Base-by-base conservation (phyloP, 1,140 invertebrate genomes). In the Dinoponera quadriceps region DNA sequence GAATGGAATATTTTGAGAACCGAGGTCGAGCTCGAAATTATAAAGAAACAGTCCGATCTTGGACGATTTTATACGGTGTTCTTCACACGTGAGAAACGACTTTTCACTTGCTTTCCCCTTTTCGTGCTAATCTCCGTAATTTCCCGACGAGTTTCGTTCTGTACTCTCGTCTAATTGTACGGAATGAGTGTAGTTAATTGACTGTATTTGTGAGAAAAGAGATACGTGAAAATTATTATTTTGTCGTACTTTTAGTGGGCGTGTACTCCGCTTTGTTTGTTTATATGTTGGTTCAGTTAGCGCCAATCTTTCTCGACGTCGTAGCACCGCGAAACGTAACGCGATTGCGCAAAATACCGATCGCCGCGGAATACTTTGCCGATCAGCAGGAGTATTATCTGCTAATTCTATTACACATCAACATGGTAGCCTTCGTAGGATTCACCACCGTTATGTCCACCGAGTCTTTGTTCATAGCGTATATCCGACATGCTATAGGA, bases 331-430 rank as follows among this genome's bases (percentile, higher is more conserved):
- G 20, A 49, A 80, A 80, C 18, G 33, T 71, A 48, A 71, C 77
- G 18, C 65, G 77, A 7, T 11, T 29, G 16, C 77, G 62, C 22
- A 48, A 29, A 7, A 57, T 81, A 81, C 66, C 33, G 16, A 4
- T 81, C 48, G 13, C 20, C 16, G 54, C 54, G n/a, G 77, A 81
- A 33, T 81, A 81, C 14, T 81, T 81, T 25, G 66, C 4, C 14
- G 54, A 81, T 59, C 66, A 81, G 49, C 77, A 81, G 14, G 38
- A 69, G n/a, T 59, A 71, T 33, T 81, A 71, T 49, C 25, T 71
- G 33, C 77, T 66, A 4, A 81, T 81, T 81, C 16, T 81, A 59
- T 72, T 81, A 3, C 77, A 81, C 22, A 33, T 81, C 14, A 14
- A 72, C 4, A 1, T 81, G 20, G 18, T 81, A 48, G 77, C 66